Evolutionary conservation across 2,888 invertebrate species (phyloP), one percentile per base, ranked within the genome.

Genomic region (Ectemnius lituratus): DNA sequence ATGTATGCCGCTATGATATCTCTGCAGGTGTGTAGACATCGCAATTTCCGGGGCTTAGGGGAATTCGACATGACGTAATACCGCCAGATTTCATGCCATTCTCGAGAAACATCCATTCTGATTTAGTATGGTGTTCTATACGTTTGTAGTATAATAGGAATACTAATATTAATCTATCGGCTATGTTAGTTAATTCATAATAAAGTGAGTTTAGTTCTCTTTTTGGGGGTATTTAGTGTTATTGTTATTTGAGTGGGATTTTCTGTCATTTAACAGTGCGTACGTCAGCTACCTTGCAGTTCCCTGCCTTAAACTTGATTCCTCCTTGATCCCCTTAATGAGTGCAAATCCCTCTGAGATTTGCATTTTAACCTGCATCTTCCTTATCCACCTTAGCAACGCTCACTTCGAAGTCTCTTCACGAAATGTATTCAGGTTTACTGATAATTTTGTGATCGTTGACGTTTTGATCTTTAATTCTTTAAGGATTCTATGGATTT

Each of bases 291-390:
- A 64, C 67, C 71, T 70, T 67, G 63, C 65, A 68, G 70, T 69
- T 67, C 74, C 66, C 74, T 61, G 64, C 69, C 62, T 60, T 65
- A 59, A 67, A 69, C 62, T 74, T 81, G 72, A 72, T 68, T 28
- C 72, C 46, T 49, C 78, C 71, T 78, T 85, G 82, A 84, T 85
- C 85, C 79, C 75, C 76, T 84, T 77, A 84, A 81, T 74, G 79
- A 73, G 70, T 63, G 69, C 69, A 72, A 76, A 78, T 75, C 74
- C 2, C 82, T 62, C 64, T 76, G 63, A 70, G 81, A 85, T 85
- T 85, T 85, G 77, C 83, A 85, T 85, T 82, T 83, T 66, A 63
- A 70, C 67, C 52, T 69, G 56, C 58, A 65, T 69, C 67, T 72
- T 67, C 64, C 76, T 78, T 80, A 68, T 72, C 75, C 73, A 6